Evolutionary conservation across 2,113 vertebrate species (phyloP).

Genomic region (Anser brachyrhynchus): DNA sequence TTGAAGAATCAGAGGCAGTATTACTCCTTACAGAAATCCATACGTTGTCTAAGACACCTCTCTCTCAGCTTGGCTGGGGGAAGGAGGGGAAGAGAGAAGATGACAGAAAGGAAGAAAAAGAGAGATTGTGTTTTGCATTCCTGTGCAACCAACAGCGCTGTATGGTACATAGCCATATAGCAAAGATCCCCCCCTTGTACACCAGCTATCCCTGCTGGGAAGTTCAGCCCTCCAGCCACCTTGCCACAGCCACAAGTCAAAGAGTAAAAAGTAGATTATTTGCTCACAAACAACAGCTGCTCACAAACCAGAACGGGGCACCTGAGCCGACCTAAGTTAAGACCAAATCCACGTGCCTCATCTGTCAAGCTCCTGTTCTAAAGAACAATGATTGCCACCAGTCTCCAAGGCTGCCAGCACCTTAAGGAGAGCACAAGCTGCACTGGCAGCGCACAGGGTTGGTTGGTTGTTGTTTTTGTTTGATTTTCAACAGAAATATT

Average conservation of each 20-base stretch:
- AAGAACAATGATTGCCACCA: neutral
- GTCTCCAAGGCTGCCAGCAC: neutral
- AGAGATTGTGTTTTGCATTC: neutral
- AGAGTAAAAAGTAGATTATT: neutral
- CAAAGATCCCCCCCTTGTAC: neutral
- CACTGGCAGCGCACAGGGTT: accelerated
- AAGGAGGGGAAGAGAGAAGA: neutral
- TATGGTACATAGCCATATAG: neutral
- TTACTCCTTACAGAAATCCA: neutral
- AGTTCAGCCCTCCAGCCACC: neutral
- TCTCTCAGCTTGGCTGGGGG: neutral
- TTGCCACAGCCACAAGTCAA: neutral
- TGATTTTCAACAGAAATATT: neutral
- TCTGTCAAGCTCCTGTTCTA: neutral
- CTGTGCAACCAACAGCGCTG: neutral
- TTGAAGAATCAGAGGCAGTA: neutral
- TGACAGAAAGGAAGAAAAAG: neutral
- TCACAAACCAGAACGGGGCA: neutral
- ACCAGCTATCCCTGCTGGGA: neutral
- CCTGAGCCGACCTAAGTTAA: neutral
- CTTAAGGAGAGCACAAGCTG: neutral
- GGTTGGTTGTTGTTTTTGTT: neutral
- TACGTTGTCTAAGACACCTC: neutral
- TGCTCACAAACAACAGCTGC: neutral
- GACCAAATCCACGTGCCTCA: neutral